A percentile compares a stretch with the other conserved stretches of the same genome.
phyloP scores from a whole-genome alignment of 2,113 vertebrate genomes.

The Sialia sialis region DNA sequence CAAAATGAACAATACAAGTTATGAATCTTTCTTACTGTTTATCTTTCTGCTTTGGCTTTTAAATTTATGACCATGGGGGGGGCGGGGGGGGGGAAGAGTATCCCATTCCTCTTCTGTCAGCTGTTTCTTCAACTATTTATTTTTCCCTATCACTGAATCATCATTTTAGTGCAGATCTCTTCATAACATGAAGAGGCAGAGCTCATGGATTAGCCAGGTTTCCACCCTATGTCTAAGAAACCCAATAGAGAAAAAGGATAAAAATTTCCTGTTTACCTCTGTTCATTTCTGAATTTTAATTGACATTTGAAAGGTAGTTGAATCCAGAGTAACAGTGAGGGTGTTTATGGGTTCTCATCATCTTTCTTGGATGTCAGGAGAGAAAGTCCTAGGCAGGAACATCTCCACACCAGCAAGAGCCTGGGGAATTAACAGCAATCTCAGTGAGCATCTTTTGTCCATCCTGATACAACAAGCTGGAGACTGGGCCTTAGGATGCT shows the following conservation, averaged over 20 bases:
- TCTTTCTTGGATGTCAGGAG: not conserved
- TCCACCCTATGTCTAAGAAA: not conserved
- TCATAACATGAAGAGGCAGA: not conserved
- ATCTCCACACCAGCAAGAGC: not conserved
- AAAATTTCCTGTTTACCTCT: not conserved
- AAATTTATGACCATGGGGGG: not conserved
- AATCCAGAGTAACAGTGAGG: not conserved
- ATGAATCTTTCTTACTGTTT: not conserved
- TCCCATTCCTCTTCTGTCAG: not conserved
- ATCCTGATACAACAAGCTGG: not conserved
- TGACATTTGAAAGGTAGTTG: not conserved
- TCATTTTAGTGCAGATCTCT: not conserved
- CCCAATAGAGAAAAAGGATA: not conserved
- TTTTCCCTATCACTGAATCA: not conserved
- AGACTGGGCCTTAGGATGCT: not conserved
- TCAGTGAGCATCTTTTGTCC: not conserved
- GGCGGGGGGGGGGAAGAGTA: not conserved
- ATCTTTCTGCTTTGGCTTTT: not conserved
- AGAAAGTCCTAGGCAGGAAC: not conserved
- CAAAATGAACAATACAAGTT: not conserved
- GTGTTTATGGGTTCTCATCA: rapidly evolving
- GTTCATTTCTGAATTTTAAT: not conserved
- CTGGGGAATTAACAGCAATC: not conserved
- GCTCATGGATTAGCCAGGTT: not conserved
- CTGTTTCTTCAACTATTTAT: not conserved